Evolutionary conservation across 2,888 invertebrate genomes (phyloP), one percentile per base, ranked within the genome.

Genomic region (Siphonodentalium dalli): DNA sequence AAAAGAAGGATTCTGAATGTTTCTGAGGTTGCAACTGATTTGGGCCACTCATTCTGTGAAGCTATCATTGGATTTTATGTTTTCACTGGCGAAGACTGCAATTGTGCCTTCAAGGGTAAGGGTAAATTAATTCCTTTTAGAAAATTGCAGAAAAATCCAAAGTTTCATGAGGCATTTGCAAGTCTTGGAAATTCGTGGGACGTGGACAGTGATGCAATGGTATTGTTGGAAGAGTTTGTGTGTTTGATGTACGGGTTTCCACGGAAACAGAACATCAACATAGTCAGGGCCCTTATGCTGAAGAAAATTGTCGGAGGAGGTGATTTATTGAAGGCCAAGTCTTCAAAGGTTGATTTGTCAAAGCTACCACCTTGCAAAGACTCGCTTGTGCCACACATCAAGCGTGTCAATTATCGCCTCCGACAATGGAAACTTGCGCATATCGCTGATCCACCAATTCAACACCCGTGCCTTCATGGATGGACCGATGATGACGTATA

Each of bases 321-420:
- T 34, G 37, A 54, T 26, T 28, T 39, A 24, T 51, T 52, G 27
- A 45, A 38, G 2, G 9, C 45, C 31, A 57, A 48, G 31, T 54
- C 57, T 18, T n/a, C n/a, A n/a, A 57, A 54, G 39, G 57, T 57
- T 8, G 57, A 57, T 23, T 40, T 57, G 9, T 11, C 57, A 23
- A 29, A 54, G 11, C 53, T 57, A 26, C 54, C 54, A 13, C 48
- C 58, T 15, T 57, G 41, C 34, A 18, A 18, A 23, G 23, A n/a
- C n/a, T n/a, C n/a, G n/a, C n/a, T n/a, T n/a, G n/a, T n/a, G n/a
- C n/a, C n/a, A n/a, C n/a, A n/a, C n/a, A n/a, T n/a, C n/a, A n/a
- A n/a, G n/a, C n/a, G n/a, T n/a, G n/a, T n/a, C n/a, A n/a, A n/a
- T n/a, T n/a, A n/a, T n/a, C n/a, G n/a, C n/a, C n/a, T n/a, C n/a